Evolutionary conservation across 2,797 vertebrate genomes (phyloP), one percentile per base, ranked within the genome.

Genomic region (Acanthurus tractus): DNA sequence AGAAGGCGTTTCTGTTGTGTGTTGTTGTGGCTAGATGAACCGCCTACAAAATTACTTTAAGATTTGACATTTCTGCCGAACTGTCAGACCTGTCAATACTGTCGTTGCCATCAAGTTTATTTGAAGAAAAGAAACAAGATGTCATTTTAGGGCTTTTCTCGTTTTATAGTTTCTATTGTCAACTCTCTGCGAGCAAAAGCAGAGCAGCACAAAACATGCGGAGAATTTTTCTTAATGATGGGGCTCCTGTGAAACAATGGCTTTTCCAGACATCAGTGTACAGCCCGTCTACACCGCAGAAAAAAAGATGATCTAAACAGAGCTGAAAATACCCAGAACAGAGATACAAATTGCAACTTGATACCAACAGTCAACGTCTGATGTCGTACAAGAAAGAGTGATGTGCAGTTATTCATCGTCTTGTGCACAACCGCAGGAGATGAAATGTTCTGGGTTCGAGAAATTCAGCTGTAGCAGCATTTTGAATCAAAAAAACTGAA

Each of bases 301-400:
- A 72, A 48, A 48, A 88, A 83, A 54, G 25, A 56, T 82, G 79
- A 83, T 78, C 82, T 64, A 83, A 88, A 90, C 81, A 87, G 57
- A 68, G 56, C 71, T 63, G 78, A 79, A 88, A 86, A 87, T 77
- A 79, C 62, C n/a, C 63, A 9, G 44, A 66, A 63, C 63, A 67
- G 52, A 79, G 58, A 73, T 42, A 79, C 56, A 66, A 78, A 64
- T 15, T 46, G 65, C 57, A 79, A 81, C 57, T 17, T 13, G 62
- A 83, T 38, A 75, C 58, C 29, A 20, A 62, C 71, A 74, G 54
- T 64, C 29, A 49, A 63, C 58, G 53, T 55, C 20, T 58, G 44
- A 34, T 50, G 48, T 77, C 18, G 25, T 62, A 63, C 62, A 48
- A 53, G 53, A 18, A 44, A 38, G 36, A 73, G 18, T 29, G 45